Conservation (phyloP, 2,888 invertebrate species). For the Dicroscelio sp. region DNA sequence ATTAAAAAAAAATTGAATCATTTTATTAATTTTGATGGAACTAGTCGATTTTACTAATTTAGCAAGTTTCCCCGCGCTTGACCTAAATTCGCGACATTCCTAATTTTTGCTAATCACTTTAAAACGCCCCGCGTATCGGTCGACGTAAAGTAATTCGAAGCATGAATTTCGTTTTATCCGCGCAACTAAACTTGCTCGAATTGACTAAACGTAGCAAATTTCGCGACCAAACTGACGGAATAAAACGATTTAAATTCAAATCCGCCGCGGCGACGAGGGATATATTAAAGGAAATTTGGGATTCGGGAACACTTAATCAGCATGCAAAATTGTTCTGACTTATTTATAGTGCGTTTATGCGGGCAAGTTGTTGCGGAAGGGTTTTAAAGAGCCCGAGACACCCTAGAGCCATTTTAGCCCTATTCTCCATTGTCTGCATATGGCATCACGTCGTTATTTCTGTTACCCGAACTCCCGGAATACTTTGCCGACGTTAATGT, state of each 20-base stretch:
- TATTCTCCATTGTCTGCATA: conserved; percentile 72
- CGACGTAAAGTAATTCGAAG: too few relatives aligned
- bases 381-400: conserved; percentile 74
- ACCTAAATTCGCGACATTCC: neutral
- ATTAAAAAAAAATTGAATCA: too few relatives aligned
- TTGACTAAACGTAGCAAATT: too few relatives aligned
- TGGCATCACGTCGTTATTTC: conserved; percentile 64
- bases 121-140: too few relatives aligned
- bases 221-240: neutral
- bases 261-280: neutral
- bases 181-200: too few relatives aligned
- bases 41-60: too few relatives aligned
- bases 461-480: conserved; percentile 46
- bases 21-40: too few relatives aligned
- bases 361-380: conserved; percentile 75
- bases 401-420: conserved; percentile 74
- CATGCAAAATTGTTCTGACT: conserved; percentile 67
- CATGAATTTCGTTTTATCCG: neutral
- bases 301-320: conserved; percentile 56
- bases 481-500: conserved; percentile 19
- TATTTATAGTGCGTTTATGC: conserved; percentile 79
- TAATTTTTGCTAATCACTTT: neutral
- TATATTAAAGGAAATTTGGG: conserved; percentile 37
- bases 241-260: neutral
- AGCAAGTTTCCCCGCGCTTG: too few relatives aligned